Conservation (phyloP, 2,888 invertebrate genomes). For the Ophonus ardosiacus region DNA sequence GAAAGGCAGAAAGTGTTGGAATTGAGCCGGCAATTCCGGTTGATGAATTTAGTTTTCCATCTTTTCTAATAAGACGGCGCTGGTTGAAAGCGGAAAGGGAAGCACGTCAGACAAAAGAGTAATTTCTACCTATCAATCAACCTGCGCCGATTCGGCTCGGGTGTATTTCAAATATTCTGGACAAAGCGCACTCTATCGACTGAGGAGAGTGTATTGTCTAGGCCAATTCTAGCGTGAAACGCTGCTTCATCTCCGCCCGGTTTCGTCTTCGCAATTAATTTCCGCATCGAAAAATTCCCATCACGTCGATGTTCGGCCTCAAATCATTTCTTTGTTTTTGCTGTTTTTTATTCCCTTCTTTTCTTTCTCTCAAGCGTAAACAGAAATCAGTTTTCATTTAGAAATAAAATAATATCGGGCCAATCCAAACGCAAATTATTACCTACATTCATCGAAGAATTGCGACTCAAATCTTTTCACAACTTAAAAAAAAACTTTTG, state of each 20-base stretch:
- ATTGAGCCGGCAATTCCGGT: slow-evolving; percentile 32
- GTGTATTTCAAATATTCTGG: slow-evolving; percentile 60
- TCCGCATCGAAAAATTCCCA: slow-evolving; percentile 63
- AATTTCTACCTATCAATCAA: slow-evolving; percentile 64
- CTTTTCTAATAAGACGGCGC: slow-evolving; percentile 48
- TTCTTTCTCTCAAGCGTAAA: slow-evolving; percentile 48
- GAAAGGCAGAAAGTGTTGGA: slow-evolving; percentile 23
- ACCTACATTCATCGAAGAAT: background rate
- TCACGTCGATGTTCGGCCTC: slow-evolving; percentile 59
- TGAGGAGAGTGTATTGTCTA: slow-evolving; percentile 62
- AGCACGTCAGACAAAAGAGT: slow-evolving; percentile 56
- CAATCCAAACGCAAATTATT: slow-evolving; percentile 48
- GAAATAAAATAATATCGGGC: slow-evolving; percentile 2
- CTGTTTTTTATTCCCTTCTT: slow-evolving; percentile 28
- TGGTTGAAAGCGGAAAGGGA: background rate
- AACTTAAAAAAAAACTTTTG: too few species aligned
- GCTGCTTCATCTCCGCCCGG: slow-evolving; percentile 55
- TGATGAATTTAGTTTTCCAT: slow-evolving; percentile 52
- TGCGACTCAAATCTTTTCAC: too few species aligned
- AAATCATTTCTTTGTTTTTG: slow-evolving; percentile 61
- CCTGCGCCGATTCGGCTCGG: slow-evolving; percentile 21
- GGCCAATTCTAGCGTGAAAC: slow-evolving; percentile 59
- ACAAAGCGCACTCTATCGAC: slow-evolving; percentile 61
- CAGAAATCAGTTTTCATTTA: slow-evolving; percentile 57
- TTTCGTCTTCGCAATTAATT: slow-evolving; percentile 63